Evolutionary conservation across 53 echinoderm and acorn worm genomes (phyloP), one percentile per base, ranked within the genome.

Genomic region (Zoroaster sp.): DNA sequence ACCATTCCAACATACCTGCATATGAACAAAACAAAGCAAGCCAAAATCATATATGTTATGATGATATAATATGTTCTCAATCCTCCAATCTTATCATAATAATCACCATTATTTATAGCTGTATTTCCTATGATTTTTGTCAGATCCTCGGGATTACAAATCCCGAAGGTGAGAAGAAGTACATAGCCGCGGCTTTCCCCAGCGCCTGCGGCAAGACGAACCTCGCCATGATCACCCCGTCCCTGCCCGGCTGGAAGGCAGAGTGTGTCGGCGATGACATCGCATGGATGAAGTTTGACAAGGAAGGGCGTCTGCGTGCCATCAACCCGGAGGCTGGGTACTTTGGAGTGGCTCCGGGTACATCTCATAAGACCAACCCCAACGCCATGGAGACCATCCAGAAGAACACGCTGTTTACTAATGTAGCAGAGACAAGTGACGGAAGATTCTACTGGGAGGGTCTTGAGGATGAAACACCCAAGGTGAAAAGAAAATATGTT

Each of bases 231-330:
- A 94, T 99, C 51, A 99, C 91, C 73, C 99, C 99, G 10, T 89
- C 94, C 36, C 72, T 99, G 3, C 96, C 99, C 2, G 99, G 99
- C 77, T 99, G 95, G 94, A 99, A 99, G 86, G 99, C 95, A 4
- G 99, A 99, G 75, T 99, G 99, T 32, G 87, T 99, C 33, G 99
- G 99, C 1, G 96, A 96, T 65, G 96, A 96, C 91, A 99, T 99
- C 77, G 99, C 99, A 34, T 99, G 99, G 99, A 99, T 99, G 99
- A 99, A 95, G 79, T 99, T 99, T 59, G 99, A 99, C 93, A 90
- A 73, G 6, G 90, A 94, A 21, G 99, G 99, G 9, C 88, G 86
- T 72, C 92, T 96, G 20, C 95, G 99, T 65, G 99, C 99, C 40
- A 99, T 99, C 93, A 98, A 99, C 78, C 99, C 99, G 5, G 99